These are phyloP conservation scores for Stratiolaelaps scimitus DNA, from an alignment of 1,140 invertebrate species.

Conservation along the genomic window DNA sequence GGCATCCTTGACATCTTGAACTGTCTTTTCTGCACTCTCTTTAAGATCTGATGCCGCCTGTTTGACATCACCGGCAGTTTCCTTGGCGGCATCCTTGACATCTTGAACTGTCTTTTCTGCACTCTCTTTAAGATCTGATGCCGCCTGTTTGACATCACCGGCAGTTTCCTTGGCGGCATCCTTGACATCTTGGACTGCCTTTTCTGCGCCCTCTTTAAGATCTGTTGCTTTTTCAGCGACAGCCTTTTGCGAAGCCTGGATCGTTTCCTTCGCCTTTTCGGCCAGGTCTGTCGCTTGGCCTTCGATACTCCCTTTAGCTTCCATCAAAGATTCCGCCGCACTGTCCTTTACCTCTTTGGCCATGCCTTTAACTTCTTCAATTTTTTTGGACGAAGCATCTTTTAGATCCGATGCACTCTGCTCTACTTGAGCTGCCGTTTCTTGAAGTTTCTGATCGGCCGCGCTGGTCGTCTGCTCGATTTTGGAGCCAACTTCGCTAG, in stretches of 20 bases:
- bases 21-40: neutral
- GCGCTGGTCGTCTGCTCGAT: neutral
- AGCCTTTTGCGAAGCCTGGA: neutral
- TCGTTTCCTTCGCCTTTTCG: neutral
- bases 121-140: slow-evolving; percentile 4
- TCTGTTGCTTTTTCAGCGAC: neutral
- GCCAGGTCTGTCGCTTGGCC: too few species aligned
- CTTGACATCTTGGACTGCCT: slow-evolving; percentile 1
- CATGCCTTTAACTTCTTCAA: too few species aligned
- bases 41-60: neutral
- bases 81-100: neutral
- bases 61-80: neutral
- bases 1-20: neutral
- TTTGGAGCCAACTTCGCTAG: neutral
- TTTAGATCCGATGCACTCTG: too few species aligned
- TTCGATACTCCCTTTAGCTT: too few species aligned
- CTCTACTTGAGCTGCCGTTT: neutral
- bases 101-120: neutral
- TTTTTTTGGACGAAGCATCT: too few species aligned
- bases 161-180: slow-evolving; percentile 14
- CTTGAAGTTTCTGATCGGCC: neutral
- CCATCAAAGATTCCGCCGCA: too few species aligned
- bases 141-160: neutral
- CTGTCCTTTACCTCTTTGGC: too few species aligned
- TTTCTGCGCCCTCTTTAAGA: neutral